Percentiles rank a stretch among this genome's conserved stretches.
These are phyloP conservation scores for Hesperia comma DNA, from an alignment of 2,888 invertebrate species.

Conservation along the genomic window DNA sequence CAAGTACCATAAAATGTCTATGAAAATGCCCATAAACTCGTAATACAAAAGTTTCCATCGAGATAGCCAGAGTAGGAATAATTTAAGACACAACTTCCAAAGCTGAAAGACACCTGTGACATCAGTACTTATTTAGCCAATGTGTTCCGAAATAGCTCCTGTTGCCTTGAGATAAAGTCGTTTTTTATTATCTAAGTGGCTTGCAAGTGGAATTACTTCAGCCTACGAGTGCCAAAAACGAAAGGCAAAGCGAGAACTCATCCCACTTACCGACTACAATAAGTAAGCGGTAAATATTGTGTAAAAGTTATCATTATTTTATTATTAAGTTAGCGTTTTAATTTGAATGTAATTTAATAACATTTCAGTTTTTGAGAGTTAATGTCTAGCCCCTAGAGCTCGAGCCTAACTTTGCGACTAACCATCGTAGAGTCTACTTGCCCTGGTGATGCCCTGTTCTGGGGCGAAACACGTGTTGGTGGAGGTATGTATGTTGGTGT, in stretches of 20 bases:
- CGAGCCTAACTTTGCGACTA: too few relatives aligned
- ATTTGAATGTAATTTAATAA: too few relatives aligned
- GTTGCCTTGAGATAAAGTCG: not conserved
- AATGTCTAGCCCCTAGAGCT: too few relatives aligned
- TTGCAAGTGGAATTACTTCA: not conserved
- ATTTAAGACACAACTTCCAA: constrained; percentile 34
- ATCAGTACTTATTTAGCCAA: constrained; percentile 8
- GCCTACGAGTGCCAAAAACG: constrained; percentile 12
- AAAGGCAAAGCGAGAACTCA: not conserved
- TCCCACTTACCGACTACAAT: constrained; percentile 1
- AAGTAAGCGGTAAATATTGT: not conserved
- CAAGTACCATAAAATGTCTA: too few relatives aligned
- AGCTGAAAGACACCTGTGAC: constrained; percentile 33
- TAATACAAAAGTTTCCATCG: constrained; percentile 17
- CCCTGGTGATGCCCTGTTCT: too few relatives aligned
- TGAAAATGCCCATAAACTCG: not conserved
- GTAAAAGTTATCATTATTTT: not conserved
- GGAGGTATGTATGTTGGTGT: too few relatives aligned
- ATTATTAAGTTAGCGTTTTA: not conserved
- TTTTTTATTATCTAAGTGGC: not conserved
- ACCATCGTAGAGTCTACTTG: too few relatives aligned
- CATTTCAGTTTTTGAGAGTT: too few relatives aligned
- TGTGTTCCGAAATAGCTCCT: constrained; percentile 4
- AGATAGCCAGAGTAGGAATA: constrained; percentile 21
- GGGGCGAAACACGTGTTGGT: too few relatives aligned